Conservation (phyloP, 2,113 vertebrate species). For the Phyllostomus discolor region DNA sequence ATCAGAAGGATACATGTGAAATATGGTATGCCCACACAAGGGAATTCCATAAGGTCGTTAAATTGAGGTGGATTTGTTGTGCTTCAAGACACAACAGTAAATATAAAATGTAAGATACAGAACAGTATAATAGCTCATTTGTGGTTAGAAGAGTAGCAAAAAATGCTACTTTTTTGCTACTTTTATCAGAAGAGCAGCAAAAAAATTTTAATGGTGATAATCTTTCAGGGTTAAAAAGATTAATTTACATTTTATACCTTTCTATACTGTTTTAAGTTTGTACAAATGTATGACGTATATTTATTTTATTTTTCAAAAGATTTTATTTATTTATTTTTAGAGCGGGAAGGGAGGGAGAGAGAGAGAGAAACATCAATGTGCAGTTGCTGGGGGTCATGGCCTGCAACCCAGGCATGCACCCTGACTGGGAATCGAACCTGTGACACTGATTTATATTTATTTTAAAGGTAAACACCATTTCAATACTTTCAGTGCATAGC, state of each 20-base stretch:
- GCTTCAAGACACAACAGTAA: not conserved
- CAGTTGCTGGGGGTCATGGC: too few relatives aligned
- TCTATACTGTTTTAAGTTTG: not conserved
- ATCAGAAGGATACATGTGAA: not conserved
- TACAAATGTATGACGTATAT: not conserved
- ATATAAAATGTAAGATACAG: not conserved
- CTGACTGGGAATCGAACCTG: too few relatives aligned
- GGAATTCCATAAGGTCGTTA: not conserved
- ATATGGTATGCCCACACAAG: not conserved
- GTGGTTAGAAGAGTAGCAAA: not conserved
- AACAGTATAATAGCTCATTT: not conserved
- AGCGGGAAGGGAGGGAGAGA: too few relatives aligned
- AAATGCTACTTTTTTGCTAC: not conserved
- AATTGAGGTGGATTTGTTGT: not conserved
- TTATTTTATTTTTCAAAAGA: constrained; percentile 14
- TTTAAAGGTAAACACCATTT: constrained; percentile 3
- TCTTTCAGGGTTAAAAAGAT: not conserved
- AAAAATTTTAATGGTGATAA: not conserved
- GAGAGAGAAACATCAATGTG: too few relatives aligned
- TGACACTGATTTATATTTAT: not conserved
- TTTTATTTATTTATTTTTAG: too few relatives aligned
- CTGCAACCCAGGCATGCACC: too few relatives aligned
- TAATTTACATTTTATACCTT: not conserved
- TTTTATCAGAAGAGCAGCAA: not conserved
- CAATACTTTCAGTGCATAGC: not conserved